phyloP scores from a whole-genome alignment of 92 coral and sea anemone species.

The Paragorgia papillata region DNA sequence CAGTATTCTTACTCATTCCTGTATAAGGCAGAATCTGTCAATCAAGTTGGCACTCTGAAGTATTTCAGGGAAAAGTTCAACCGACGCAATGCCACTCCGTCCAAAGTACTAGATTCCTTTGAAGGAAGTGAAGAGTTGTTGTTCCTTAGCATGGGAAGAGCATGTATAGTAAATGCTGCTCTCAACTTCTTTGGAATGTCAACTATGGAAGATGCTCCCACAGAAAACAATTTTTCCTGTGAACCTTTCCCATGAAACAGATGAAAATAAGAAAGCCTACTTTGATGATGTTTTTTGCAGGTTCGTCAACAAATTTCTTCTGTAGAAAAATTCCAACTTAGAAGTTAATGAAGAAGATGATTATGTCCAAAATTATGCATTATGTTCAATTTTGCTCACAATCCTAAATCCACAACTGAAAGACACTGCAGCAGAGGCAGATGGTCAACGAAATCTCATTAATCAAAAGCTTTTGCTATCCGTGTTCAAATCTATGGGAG shows the following conservation, averaged over 20 bases:
- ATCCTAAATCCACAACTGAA: background rate
- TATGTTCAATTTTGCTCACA: slow-evolving; percentile 1
- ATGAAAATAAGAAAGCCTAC: slow-evolving; percentile 48
- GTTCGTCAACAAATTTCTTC: slow-evolving; percentile 53
- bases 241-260: slow-evolving; percentile 39
- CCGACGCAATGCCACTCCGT: slow-evolving; percentile 67
- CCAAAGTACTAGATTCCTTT: slow-evolving; percentile 72
- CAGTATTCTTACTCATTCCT: slow-evolving; percentile 69
- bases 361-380: slow-evolving; percentile 1
- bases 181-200: slow-evolving; percentile 73
- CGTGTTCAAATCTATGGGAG: slow-evolving; percentile 15
- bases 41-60: no score
- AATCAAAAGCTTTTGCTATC: slow-evolving; percentile 14
- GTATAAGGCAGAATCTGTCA: slow-evolving; percentile 70
- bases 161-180: slow-evolving; percentile 54
- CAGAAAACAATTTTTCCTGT: slow-evolving; percentile 59
- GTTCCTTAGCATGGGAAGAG: slow-evolving; percentile 75
- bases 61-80: slow-evolving; percentile 71
- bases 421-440: slow-evolving; percentile 12
- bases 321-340: slow-evolving; percentile 37
- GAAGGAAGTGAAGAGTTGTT: slow-evolving; percentile 78
- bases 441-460: slow-evolving; percentile 4
- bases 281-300: slow-evolving; percentile 61
- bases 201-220: slow-evolving; percentile 52
- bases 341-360: slow-evolving; percentile 20